A percentile compares a stretch with the other conserved stretches of the same genome.
These are phyloP conservation scores for Lamproptera curius DNA, from an alignment of 2,888 invertebrate genomes.

Conservation along the genomic window DNA sequence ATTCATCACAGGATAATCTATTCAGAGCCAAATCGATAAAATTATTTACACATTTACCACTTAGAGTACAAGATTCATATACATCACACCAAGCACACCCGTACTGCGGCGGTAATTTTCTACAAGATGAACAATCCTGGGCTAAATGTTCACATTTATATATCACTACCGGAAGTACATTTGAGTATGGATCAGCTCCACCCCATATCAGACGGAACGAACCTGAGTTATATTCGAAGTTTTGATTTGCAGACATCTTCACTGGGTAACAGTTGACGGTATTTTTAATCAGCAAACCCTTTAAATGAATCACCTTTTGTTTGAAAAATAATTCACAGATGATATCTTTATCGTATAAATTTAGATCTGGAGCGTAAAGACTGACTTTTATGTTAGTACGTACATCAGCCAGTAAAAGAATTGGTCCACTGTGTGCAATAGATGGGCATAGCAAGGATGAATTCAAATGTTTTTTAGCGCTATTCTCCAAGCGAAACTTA, in stretches of 20 bases:
- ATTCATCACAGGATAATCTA: slow-evolving; percentile 27
- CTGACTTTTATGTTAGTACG: slow-evolving; percentile 36
- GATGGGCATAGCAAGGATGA: slow-evolving; percentile 38
- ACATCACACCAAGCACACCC: slow-evolving; percentile 30
- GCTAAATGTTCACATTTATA: slow-evolving; percentile 37
- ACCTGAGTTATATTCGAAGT: slow-evolving; percentile 29
- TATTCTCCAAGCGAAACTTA: slow-evolving; percentile 29
- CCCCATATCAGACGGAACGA: slow-evolving; percentile 33
- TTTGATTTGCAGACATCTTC: slow-evolving; percentile 21
- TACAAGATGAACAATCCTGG: slow-evolving; percentile 25
- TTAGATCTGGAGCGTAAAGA: slow-evolving; percentile 36
- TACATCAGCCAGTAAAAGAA: slow-evolving; percentile 34
- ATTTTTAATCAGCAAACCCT: slow-evolving; percentile 35
- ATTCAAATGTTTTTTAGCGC: no score
- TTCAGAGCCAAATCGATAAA: slow-evolving; percentile 32
- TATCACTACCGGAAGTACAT: slow-evolving; percentile 33
- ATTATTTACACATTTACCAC: slow-evolving; percentile 28
- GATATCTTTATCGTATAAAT: slow-evolving; percentile 37
- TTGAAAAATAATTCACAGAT: slow-evolving; percentile 36
- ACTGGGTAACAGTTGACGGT: slow-evolving; percentile 38
- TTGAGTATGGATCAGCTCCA: slow-evolving; percentile 38
- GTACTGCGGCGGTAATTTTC: slow-evolving; percentile 23
- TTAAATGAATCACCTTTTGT: slow-evolving; percentile 32
- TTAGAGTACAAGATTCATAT: slow-evolving; percentile 24
- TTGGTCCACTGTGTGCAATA: slow-evolving; percentile 34